phyloP scores from a whole-genome alignment of 92 coral and sea anemone genomes.

The Diadumene lineata region DNA sequence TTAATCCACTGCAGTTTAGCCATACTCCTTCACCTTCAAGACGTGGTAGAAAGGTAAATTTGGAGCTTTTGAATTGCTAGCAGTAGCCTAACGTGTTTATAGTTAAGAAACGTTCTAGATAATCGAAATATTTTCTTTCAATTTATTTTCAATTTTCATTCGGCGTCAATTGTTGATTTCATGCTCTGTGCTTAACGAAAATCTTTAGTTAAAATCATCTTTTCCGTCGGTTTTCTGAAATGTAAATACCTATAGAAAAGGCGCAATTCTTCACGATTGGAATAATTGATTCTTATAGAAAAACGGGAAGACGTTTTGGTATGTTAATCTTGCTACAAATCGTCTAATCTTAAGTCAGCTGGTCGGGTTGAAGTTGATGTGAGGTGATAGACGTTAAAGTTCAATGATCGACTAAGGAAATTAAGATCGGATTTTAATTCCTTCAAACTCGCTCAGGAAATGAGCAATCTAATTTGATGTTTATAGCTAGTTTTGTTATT shows the following conservation, averaged over 20 bases:
- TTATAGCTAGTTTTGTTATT: background rate
- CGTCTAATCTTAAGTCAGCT: background rate
- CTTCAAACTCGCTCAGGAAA: background rate
- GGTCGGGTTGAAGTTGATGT: background rate
- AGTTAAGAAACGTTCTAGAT: background rate
- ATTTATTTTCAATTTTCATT: background rate
- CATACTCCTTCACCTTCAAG: background rate
- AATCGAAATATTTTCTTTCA: background rate
- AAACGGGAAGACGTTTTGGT: too few relatives aligned
- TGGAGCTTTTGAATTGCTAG: too few relatives aligned
- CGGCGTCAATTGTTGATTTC: background rate
- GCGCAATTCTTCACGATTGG: too few relatives aligned
- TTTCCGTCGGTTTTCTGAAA: background rate
- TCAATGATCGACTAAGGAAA: background rate
- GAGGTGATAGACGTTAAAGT: background rate
- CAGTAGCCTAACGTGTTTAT: background rate
- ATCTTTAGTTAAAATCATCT: background rate
- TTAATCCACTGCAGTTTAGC: background rate
- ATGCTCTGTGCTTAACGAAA: background rate
- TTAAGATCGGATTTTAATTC: background rate
- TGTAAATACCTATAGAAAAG: too few relatives aligned
- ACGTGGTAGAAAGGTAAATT: background rate
- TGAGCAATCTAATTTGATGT: background rate
- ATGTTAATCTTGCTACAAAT: too few relatives aligned
- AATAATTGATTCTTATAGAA: too few relatives aligned